phyloP scores from a whole-genome alignment of 2,888 invertebrate genomes.

The Sarcophaga variegata region DNA sequence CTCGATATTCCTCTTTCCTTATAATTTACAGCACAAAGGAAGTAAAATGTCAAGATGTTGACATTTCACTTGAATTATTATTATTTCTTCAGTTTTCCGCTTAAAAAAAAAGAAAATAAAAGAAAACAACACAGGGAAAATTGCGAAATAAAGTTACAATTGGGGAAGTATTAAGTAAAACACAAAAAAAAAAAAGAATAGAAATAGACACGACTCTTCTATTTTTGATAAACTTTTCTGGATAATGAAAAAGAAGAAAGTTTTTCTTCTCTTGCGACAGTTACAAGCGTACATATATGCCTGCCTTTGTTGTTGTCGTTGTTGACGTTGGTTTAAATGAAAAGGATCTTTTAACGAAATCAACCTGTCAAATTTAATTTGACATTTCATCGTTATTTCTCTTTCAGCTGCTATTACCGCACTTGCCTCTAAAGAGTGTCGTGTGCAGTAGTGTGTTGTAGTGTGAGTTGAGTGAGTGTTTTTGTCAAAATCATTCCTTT shows the following conservation, averaged over 20 bases:
- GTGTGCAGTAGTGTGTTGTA: too few species aligned
- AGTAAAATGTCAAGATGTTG: constrained; percentile 43
- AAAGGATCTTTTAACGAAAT: constrained; percentile 36
- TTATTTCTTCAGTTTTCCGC: too few species aligned
- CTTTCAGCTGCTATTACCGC: not conserved
- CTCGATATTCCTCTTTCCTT: too few species aligned
- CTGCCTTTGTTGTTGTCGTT: not conserved
- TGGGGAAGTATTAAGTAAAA: too few species aligned
- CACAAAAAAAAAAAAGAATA: too few species aligned
- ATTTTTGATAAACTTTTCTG: not conserved
- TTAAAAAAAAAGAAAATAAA: not conserved
- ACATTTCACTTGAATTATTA: constrained; percentile 50
- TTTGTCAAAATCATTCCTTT: not conserved
- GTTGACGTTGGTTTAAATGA: not conserved
- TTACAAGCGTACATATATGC: not conserved
- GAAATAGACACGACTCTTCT: not conserved
- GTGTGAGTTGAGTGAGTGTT: too few species aligned
- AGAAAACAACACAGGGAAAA: not conserved
- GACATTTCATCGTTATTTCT: constrained; percentile 50
- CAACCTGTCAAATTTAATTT: constrained; percentile 61
- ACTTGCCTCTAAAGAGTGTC: too few species aligned
- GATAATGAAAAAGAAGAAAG: constrained; percentile 10
- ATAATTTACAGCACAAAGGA: not conserved
- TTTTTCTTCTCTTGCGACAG: not conserved
- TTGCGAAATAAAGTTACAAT: too few species aligned